phyloP scores from a whole-genome alignment of 2,797 vertebrate genomes.

The Spinibarbus caldwelli region DNA sequence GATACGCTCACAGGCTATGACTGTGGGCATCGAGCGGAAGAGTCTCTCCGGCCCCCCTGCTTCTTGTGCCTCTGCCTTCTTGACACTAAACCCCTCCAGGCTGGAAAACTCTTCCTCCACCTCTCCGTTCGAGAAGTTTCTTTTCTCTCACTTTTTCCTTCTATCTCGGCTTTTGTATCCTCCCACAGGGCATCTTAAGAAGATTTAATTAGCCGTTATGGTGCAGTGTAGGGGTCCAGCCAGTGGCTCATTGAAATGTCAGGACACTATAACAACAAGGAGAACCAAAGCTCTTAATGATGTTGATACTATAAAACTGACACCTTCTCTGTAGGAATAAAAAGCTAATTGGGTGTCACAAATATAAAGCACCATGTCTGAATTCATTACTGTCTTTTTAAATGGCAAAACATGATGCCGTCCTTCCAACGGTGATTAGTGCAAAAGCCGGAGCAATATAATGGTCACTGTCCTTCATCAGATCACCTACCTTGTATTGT shows the following conservation, averaged over 20 bases:
- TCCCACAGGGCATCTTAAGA: constrained; percentile 42
- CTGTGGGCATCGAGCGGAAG: constrained; percentile 39
- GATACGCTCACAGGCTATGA: constrained; percentile 38
- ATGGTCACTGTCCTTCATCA: constrained; percentile 74
- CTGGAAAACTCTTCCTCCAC: constrained; percentile 11
- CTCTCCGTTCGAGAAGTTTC: constrained; percentile 10
- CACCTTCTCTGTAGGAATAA: constrained; percentile 68
- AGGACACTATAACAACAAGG: constrained; percentile 69
- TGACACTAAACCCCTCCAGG: constrained; percentile 22
- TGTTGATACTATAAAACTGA: constrained; percentile 74
- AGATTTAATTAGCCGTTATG: constrained; percentile 65
- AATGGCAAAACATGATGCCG: constrained; percentile 75
- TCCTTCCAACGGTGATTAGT: constrained; percentile 77
- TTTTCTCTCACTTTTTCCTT: constrained; percentile 21
- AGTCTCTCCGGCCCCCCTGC: constrained; percentile 22
- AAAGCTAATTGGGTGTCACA: constrained; percentile 71
- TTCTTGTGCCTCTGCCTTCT: constrained; percentile 15
- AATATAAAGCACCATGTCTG: constrained; percentile 71
- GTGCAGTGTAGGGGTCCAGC: constrained; percentile 51
- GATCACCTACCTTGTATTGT: constrained; percentile 67
- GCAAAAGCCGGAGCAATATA: constrained; percentile 73
- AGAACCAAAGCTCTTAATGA: constrained; percentile 73
- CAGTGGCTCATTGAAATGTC: constrained; percentile 71
- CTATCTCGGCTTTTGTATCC: constrained; percentile 24
- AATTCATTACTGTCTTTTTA: constrained; percentile 76